Base-by-base conservation (phyloP, 1,140 invertebrate genomes). In the Apis cerana region DNA sequence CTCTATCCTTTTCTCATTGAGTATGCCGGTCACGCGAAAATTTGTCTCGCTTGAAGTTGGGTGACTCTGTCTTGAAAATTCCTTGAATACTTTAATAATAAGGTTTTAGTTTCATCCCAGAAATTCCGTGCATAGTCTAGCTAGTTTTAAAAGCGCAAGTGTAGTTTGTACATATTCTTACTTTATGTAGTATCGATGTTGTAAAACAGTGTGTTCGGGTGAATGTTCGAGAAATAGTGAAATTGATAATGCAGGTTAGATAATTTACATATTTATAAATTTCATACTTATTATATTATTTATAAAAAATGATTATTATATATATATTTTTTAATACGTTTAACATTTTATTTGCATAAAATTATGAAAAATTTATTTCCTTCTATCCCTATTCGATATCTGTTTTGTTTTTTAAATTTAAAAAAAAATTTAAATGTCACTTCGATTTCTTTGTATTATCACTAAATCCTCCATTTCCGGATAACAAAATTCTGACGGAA, bases 131-230 rank as follows among this genome's bases (percentile, higher is more conserved):
- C 61, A 27, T 65, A 58, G 79, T 67, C 52, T 75, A 23, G 50
- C 33, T 50, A 67, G 62, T 75, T 81, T 58, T 62, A 72, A 71
- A 72, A 62, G 69, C 21, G 78, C 23, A 72, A 74, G 78, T 72
- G 69, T 43, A 61, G 59, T 54, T 74, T 71, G 50, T 80, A 54
- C 50, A 43, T 74, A 74, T 56, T 48, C n/a, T 17, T 27, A 52
- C 8, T 43, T 58, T 67, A 52, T 74, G 2, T 75, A 59, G 50
- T 48, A 7, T 56, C n/a, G 52, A 7, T 23, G 61, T 52, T 48
- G n/a, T 65, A 27, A 80, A 80, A 75, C 79, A 54, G 65, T 75
- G 79, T 75, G 19, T 2, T 33, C 21, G 58, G 48, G 1, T 15
- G 11, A 11, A 56, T 27, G n/a, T 61, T 65, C n/a, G 61, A 33